Evolutionary conservation across 1,140 invertebrate genomes (phyloP), one percentile per base, ranked within the genome.

Genomic region (roundworm (Caenorhabditis elegans)): DNA sequence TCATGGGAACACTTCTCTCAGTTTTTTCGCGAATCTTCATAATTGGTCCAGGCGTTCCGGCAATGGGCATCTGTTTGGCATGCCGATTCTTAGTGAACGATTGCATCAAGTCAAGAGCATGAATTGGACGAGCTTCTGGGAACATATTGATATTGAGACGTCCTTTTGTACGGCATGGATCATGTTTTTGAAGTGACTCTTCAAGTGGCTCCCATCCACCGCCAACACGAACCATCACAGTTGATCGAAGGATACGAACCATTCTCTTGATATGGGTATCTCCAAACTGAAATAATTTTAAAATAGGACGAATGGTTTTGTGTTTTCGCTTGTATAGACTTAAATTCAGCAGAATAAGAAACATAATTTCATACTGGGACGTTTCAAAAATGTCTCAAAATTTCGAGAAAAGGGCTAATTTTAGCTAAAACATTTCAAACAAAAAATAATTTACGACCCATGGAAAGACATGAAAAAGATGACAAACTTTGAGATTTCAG

Each of bases 121-220:
- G 78, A 3, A 43, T 36, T 3, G 86, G 85, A 6, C 84, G 82
- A 3, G 79, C 24, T 22, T 87, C 83, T 10, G 86, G 53, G 76
- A 79, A 84, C 75, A 84, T 48, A 3, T 28, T 28, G 55, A 78
- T 84, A 48, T 83, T 84, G 26, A 79, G 48, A 22, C 48, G 39
- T 15, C 55, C 86, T 88, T 92, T 94, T 97, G 97, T 97, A 95
- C 98, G 92, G 92, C 98, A 99, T 76, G 98, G 98, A 93, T 99
- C 98, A 91, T 99, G 98, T 91, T 99, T 99, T 78, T 97, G 92
- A 28, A 99, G 93, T 92, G 99, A 99, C 91, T 98, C 97, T 91
- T 99, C 97, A 34, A 99, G 92, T 26, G 97, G 96, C 24, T 97
- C 95, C 98, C 98, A 99, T 70, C 98, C 98, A 85, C 98, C 98